These are phyloP conservation scores for Phthorimaea operculella DNA, from an alignment of 1,140 invertebrate species.

Conservation along the genomic window DNA sequence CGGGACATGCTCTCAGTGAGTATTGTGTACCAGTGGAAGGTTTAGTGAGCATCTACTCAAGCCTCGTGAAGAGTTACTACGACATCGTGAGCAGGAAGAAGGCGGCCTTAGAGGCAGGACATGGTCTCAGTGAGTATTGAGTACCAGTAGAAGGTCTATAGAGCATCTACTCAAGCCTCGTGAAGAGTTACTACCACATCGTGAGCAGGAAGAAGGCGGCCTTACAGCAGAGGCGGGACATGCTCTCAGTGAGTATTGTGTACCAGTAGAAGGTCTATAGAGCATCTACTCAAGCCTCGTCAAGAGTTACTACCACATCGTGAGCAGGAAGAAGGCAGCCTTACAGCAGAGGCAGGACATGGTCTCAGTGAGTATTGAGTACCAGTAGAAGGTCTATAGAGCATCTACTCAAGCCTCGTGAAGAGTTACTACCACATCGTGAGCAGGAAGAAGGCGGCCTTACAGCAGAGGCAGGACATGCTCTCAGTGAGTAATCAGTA, in stretches of 20 bases:
- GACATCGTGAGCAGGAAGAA: too few relatives aligned
- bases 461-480: slow-evolving; percentile 38
- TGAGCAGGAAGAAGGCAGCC: slow-evolving; percentile 38
- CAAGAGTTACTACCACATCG: too few relatives aligned
- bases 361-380: slow-evolving; percentile 42
- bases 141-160: slow-evolving; percentile 44
- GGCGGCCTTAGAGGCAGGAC: slow-evolving; percentile 33
- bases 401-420: too few relatives aligned
- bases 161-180: slow-evolving; percentile 39
- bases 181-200: slow-evolving; percentile 48
- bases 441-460: slow-evolving; percentile 29
- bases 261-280: too few relatives aligned
- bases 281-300: too few relatives aligned
- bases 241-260: slow-evolving; percentile 43
- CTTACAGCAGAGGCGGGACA: slow-evolving; percentile 36
- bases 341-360: slow-evolving; percentile 38
- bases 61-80: too few relatives aligned
- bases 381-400: too few relatives aligned
- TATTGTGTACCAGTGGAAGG: too few relatives aligned
- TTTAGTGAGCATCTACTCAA: too few relatives aligned
- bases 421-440: too few relatives aligned
- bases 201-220: slow-evolving; percentile 36
- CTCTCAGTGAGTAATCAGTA: slow-evolving; percentile 44
- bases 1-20: slow-evolving; percentile 40
- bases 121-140: slow-evolving; percentile 41